Base-by-base conservation (phyloP, 2,797 vertebrate species). In the Miopithecus talapoin region DNA sequence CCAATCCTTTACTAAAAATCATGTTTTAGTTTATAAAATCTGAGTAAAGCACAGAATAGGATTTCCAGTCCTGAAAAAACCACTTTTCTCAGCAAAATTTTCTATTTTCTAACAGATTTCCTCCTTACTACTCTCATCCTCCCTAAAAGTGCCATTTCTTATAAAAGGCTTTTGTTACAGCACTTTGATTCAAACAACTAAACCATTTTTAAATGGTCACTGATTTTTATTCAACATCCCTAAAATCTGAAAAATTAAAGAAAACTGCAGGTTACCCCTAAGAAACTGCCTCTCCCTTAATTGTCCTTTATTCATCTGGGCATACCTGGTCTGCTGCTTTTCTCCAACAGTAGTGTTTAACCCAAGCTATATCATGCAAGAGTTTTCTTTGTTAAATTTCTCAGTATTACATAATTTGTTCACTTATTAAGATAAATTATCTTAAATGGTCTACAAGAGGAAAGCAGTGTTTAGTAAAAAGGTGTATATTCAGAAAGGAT, bases 1-100 rank as follows among this genome's bases (percentile, higher is more conserved):
- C n/a, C 8, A 80, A 70, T 68, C 28, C 68, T 86, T 93, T 84
- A 93, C 72, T 90, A 50, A 89, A 95, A 89, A 43, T 74, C 95
- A 14, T 36, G 79, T 76, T 88, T 64, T 89, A 84, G 30, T 74
- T 76, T 80, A 72, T n/a, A 97, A 95, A 86, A 85, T 30, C 39
- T 89, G 46, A 87, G 46, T 33, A 70, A 84, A 88, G 43, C 57
- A 85, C 12, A 50, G 33, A 89, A 93, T 19, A 92, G 30, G 14
- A 95, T 78, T 33, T 70, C 83, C 68, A 95, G 41, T 46, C 28
- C 43, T 79, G 41, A 80, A 85, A 94, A 94, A 43, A 61, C 33
- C 39, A 70, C 21, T 36, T 61, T 90, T 36, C 43, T 85, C 50
- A 74, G 8, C 46, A 74, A 75, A 89, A 61, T 59, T 76, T 94